Evolutionary conservation across 2,888 invertebrate genomes (phyloP), one percentile per base, ranked within the genome.

Genomic region (Anarsia innoxiella): DNA sequence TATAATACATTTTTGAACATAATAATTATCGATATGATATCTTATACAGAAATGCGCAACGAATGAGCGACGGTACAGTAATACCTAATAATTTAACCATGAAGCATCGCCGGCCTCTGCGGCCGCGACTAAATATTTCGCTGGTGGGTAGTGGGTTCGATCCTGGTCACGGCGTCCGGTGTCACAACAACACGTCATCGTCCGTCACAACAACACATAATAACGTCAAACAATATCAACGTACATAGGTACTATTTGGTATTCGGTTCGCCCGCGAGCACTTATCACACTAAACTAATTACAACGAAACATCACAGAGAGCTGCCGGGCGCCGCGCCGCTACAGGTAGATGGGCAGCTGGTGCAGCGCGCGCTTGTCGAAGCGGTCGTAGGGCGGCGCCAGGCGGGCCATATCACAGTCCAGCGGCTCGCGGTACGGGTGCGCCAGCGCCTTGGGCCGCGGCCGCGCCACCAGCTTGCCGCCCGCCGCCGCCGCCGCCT

Each of bases 1-100:
- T 79, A 79, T 80, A 76, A 79, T 82, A 83, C 82, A 83, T 69
- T 78, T 78, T 80, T 77, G 82, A 83, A 82, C 83, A 82, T 83
- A 82, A 32, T 78, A 80, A 71, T 79, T 78, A 82, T 79, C 83
- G 83, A 83, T 82, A 83, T 83, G 83, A 80, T 73, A 79, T 73
- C 70, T 76, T 75, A 80, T 70, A 83, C 77, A 82, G 75, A 77
- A 76, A 72, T 65, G 77, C 78, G 80, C 82, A 82, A 80, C 76
- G 77, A 72, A 78, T 74, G 65, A 62, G 74, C 77, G 74, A 73
- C 72, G 74, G 74, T 72, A 79, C 76, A 31, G 12, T 23, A 77
- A 69, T n/a, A n/a, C n/a, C n/a, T n/a, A n/a, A n/a, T 72, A 75
- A 76, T 65, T 71, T 59, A 72, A 66, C 68, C 60, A 69, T 66